Base-by-base conservation (phyloP, 2,113 vertebrate genomes). In the Phrynocephalus versicolor region DNA sequence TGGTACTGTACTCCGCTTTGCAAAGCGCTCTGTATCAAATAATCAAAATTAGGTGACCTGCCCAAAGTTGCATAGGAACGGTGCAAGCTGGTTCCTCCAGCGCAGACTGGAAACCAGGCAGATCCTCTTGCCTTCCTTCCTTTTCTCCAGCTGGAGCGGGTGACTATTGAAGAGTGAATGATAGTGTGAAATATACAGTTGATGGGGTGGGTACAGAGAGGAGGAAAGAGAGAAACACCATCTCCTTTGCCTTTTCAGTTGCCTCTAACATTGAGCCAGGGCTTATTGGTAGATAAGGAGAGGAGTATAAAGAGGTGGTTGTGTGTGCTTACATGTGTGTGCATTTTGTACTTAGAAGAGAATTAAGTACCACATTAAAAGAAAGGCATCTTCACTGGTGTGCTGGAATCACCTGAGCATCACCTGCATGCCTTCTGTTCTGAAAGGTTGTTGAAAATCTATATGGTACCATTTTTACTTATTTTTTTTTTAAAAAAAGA, bases 401-500 rank as follows among this genome's bases (percentile, higher is more conserved):
- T 74, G 71, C 2, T 0, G 67, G 35, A 0, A 16, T 58, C 19
- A 35, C 14, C 79, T 45, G 23, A 74, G 0, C 0, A 0, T 27
- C 16, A 72, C 51, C 21, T 35, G n/a, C 45, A 58, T 41, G 23
- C 25, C 55, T 23, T 60, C 35, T 78, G 35, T 8, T 14, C 35
- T 21, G 21, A 73, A 73, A 41, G 12, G 8, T 41, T 82, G 87
- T 19, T 67, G 5, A 27, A 51, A 51, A 39, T 19, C 4, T 64
- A 35, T n/a, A 75, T 76, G n/a, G 14, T 37, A 19, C 27, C 35
- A 35, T 78, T 84, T 87, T 74, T 84, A 35, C 41, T 71, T n/a
- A n/a, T n/a, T n/a, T n/a, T n/a, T n/a, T n/a, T 84, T 35, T 85
- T 83, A 45, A 67, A 80, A 84, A 94, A 96, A 93, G 85, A 89